phyloP scores from a whole-genome alignment of 2,113 vertebrate genomes.

The Cynocephalus volans region DNA sequence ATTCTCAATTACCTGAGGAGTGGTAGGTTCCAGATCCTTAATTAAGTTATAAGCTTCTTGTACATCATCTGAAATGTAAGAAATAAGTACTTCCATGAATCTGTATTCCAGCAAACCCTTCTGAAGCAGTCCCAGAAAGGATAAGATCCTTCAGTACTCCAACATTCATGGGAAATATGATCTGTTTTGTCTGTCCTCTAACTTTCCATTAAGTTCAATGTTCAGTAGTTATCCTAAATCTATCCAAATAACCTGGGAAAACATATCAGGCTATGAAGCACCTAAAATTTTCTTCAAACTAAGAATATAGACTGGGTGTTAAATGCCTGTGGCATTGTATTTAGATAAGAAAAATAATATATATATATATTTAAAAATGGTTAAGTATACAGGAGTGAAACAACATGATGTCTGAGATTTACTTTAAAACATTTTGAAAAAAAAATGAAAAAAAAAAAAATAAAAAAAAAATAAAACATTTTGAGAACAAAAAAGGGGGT shows the following conservation, averaged over 20 bases:
- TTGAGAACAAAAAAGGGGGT: not conserved
- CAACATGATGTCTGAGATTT: constrained; percentile 3
- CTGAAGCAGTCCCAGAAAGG: not conserved
- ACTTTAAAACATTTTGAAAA: not conserved
- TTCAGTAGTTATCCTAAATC: constrained; percentile 50
- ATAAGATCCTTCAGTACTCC: not conserved
- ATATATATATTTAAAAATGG: not conserved
- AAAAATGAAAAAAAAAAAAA: no score
- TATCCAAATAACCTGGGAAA: constrained; percentile 23
- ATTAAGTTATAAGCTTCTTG: constrained; percentile 98
- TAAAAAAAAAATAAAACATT: no score
- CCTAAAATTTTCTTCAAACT: constrained; percentile 1
- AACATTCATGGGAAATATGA: not conserved
- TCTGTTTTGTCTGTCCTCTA: constrained; percentile 31
- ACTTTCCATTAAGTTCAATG: constrained; percentile 26
- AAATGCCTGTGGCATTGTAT: not conserved
- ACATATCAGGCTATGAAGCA: not conserved
- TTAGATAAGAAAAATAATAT: constrained; percentile 15
- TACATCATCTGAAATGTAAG: constrained; percentile 94
- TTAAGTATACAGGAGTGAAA: constrained; percentile 8
- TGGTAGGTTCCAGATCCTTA: constrained; percentile 95
- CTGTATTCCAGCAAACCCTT: not conserved
- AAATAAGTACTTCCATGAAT: constrained; percentile 42
- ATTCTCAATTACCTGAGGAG: constrained; percentile 93
- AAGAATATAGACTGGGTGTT: not conserved